A percentile compares a stretch with the other conserved stretches of the same genome.
Conservation (phyloP, 2,888 invertebrate species). For the Amphipoea lucens region DNA sequence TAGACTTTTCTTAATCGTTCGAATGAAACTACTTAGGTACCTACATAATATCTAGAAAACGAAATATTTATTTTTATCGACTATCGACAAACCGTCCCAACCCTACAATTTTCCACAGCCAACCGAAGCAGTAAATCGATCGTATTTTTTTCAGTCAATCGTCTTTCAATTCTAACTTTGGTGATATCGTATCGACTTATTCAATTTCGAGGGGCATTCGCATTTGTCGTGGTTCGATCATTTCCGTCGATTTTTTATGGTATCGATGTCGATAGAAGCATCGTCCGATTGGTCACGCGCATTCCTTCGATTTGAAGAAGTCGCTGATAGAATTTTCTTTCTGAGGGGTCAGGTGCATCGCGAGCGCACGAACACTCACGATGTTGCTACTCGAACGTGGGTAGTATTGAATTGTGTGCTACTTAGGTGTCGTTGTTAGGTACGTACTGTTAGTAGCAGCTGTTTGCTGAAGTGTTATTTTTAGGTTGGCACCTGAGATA, state of each 20-base stretch:
- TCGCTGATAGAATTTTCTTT: conserved; percentile 76
- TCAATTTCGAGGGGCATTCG: conserved; percentile 87
- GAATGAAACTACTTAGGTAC: neutral
- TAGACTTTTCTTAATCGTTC: neutral
- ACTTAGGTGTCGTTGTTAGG: neutral
- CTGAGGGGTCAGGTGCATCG: conserved; percentile 74
- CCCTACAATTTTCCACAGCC: conserved; percentile 69
- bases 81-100: conserved; percentile 64
- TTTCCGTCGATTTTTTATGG: conserved; percentile 84
- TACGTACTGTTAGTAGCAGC: neutral
- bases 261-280: conserved; percentile 78
- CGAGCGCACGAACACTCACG: conserved; percentile 51
- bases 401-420: conserved; percentile 34
- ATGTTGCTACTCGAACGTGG: conserved; percentile 22
- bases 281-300: conserved; percentile 85
- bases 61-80: conserved; percentile 29
- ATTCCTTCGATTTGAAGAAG: conserved; percentile 83
- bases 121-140: conserved; percentile 83
- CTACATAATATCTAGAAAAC: neutral
- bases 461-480: neutral
- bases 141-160: conserved; percentile 83
- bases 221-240: conserved; percentile 84
- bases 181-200: conserved; percentile 89
- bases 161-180: conserved; percentile 88
- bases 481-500: neutral